Percentiles rank a stretch among this genome's conserved stretches.
Conservation (phyloP, 1,140 invertebrate species). For the Rhyzopertha dominica region DNA sequence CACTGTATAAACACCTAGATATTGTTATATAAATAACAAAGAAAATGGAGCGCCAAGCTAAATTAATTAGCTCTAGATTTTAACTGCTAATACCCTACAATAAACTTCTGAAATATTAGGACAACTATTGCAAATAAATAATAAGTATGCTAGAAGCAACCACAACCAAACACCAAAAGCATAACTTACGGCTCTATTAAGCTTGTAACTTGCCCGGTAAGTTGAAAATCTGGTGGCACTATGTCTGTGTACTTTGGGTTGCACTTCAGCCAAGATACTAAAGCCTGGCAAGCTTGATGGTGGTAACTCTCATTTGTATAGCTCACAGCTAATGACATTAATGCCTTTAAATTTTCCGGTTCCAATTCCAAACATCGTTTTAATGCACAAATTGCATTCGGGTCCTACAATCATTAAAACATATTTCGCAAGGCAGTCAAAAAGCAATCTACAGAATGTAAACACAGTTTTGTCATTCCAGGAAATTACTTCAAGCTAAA, state of each 20-base stretch:
- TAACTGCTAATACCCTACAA: too few species aligned
- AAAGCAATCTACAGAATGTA: too few species aligned
- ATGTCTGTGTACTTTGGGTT: slow-evolving; percentile 82
- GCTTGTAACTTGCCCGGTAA: slow-evolving; percentile 46
- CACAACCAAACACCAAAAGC: slow-evolving; percentile 13
- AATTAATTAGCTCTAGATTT: too few species aligned
- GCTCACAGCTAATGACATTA: slow-evolving; percentile 87
- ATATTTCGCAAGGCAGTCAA: too few species aligned
- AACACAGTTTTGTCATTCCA: too few species aligned
- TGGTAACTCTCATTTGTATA: slow-evolving; percentile 93
- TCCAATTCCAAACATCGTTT: slow-evolving; percentile 80
- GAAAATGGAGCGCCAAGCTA: too few species aligned
- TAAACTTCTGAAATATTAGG: too few species aligned
- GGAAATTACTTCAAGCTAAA: too few species aligned
- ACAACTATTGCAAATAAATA: too few species aligned
- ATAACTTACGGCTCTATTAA: slow-evolving; percentile 41
- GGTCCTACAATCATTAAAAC: slow-evolving; percentile 62
- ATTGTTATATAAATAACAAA: too few species aligned
- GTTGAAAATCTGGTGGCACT: slow-evolving; percentile 50
- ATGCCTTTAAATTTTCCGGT: slow-evolving; percentile 73
- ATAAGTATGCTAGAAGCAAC: too few species aligned
- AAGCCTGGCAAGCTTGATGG: slow-evolving; percentile 64
- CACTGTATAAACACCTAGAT: too few species aligned
- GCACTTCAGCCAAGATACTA: slow-evolving; percentile 78
- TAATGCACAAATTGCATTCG: slow-evolving; percentile 81